phyloP scores from a whole-genome alignment of 2,113 vertebrate species.

The Anser cygnoides region DNA sequence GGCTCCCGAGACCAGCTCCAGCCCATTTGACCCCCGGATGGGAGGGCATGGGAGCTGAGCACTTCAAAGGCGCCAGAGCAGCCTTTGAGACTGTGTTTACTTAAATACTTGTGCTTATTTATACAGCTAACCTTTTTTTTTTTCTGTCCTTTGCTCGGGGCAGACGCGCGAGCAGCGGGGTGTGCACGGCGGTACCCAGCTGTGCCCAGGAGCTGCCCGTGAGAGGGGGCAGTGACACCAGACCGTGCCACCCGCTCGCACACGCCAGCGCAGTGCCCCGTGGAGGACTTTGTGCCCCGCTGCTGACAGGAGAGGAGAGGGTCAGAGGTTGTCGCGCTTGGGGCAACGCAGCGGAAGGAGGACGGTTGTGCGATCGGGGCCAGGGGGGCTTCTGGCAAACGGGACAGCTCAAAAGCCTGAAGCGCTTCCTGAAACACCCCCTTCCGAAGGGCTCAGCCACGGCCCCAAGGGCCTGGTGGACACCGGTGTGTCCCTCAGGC shows the following conservation, averaged over 20 bases:
- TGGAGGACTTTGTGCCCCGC: not conserved
- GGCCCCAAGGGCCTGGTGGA: not conserved
- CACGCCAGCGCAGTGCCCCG: not conserved
- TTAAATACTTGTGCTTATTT: fast-evolving
- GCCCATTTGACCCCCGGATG: fast-evolving
- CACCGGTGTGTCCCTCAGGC: not conserved
- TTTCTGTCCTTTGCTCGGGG: not conserved
- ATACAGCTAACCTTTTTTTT: not conserved
- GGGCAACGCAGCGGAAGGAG: not conserved
- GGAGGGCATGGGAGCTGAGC: not conserved
- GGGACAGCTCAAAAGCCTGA: not conserved
- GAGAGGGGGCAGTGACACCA: not conserved
- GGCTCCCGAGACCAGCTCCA: not conserved
- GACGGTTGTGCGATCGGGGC: fast-evolving
- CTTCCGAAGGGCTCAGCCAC: not conserved
- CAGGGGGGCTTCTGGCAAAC: not conserved
- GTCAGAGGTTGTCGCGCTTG: not conserved
- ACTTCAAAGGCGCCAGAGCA: not conserved
- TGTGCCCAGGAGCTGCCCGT: not conserved
- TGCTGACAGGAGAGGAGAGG: not conserved
- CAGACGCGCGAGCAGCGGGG: not conserved
- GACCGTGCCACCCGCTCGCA: no score
- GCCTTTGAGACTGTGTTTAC: not conserved
- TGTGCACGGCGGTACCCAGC: fast-evolving
- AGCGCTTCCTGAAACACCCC: fast-evolving